These are phyloP conservation scores for Scaptomyza montana DNA, from an alignment of 1,140 invertebrate genomes.

Conservation along the genomic window DNA sequence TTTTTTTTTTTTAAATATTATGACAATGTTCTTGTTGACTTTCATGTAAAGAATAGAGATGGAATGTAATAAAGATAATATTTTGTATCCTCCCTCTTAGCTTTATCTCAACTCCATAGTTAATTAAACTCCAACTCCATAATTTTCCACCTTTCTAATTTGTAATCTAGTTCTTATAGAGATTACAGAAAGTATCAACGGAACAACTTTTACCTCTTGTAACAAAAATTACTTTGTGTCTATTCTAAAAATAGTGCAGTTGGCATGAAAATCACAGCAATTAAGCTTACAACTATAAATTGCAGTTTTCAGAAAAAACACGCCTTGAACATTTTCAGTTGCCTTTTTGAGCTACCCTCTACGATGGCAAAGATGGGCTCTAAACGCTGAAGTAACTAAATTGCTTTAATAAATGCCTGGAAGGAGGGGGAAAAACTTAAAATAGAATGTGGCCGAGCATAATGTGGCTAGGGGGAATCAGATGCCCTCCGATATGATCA, in stretches of 20 bases:
- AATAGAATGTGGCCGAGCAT: conserved; percentile 14
- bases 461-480: conserved; percentile 12
- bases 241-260: not conserved
- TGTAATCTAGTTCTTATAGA: no score
- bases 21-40: no score
- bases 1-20: no score
- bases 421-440: conserved; percentile 12
- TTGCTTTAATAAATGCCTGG: not conserved
- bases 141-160: no score
- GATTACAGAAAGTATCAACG: not conserved
- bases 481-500: conserved; percentile 21
- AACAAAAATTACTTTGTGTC: not conserved
- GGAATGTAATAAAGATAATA: no score
- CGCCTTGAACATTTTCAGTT: conserved; percentile 1
- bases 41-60: no score
- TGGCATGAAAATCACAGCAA: not conserved
- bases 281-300: not conserved
- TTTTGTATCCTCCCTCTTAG: no score
- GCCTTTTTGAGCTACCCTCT: not conserved
- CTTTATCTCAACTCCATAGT: no score
- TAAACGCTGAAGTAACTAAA: conserved; percentile 10
- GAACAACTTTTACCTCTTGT: not conserved
- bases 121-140: no score
- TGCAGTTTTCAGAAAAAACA: conserved; percentile 1
- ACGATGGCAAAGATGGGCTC: not conserved